Conservation (phyloP, 2,888 invertebrate genomes). For the Ectropis crepuscularia region DNA sequence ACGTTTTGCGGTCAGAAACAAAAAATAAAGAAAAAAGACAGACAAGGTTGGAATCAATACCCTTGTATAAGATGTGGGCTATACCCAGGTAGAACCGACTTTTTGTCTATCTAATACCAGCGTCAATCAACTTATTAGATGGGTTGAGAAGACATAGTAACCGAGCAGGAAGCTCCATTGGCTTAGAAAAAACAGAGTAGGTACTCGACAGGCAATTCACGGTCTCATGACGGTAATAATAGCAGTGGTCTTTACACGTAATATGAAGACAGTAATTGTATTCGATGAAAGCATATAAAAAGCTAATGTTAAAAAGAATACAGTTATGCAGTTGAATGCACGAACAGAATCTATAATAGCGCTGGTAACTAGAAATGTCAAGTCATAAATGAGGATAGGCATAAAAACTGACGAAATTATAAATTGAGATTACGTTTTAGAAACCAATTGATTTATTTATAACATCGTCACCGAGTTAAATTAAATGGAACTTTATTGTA, state of each 20-base stretch:
- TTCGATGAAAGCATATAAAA: slow-evolving; percentile 33
- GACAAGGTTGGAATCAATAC: slow-evolving; percentile 49
- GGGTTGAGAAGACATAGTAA: slow-evolving; percentile 28
- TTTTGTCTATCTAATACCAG: slow-evolving; percentile 56
- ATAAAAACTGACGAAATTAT: slow-evolving; percentile 40
- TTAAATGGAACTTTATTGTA: slow-evolving; percentile 10
- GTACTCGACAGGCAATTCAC: slow-evolving; percentile 44
- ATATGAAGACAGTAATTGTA: slow-evolving; percentile 34
- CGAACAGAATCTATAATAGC: slow-evolving; percentile 28
- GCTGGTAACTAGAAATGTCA: slow-evolving; percentile 28
- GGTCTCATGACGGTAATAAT: slow-evolving; percentile 50
- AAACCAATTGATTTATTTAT: slow-evolving; percentile 38
- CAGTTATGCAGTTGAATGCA: slow-evolving; percentile 34
- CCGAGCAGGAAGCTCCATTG: slow-evolving; percentile 60
- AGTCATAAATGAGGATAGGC: slow-evolving; percentile 24
- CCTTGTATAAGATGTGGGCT: slow-evolving; percentile 47
- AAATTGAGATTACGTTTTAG: slow-evolving; percentile 38
- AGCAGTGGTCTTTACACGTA: slow-evolving; percentile 33
- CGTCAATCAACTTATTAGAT: slow-evolving; percentile 55
- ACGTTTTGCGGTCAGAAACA: slow-evolving; percentile 27
- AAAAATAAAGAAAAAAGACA: slow-evolving; percentile 44
- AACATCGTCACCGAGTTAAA: not conserved
- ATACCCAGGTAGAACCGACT: slow-evolving; percentile 59
- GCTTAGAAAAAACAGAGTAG: slow-evolving; percentile 45
- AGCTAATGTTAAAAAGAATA: slow-evolving; percentile 31